Base-by-base conservation (phyloP, 2,113 vertebrate species). In the Equus przewalskii region DNA sequence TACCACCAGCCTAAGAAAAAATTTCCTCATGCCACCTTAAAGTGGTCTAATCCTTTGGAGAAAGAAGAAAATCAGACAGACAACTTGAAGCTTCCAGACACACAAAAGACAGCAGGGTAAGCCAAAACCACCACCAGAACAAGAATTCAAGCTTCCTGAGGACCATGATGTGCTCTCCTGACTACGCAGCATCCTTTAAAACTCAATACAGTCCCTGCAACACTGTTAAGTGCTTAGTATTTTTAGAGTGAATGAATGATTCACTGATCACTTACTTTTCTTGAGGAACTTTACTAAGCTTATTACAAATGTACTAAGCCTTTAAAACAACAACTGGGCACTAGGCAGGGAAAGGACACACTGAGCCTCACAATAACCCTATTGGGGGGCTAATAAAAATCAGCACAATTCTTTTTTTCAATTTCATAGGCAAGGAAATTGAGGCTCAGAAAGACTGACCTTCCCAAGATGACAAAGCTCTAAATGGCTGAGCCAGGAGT, bases 381-480 rank as follows among this genome's bases (percentile, higher is more conserved):
- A n/a, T 21, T 3, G 80, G 36, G 44, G 28, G 3, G 3, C 41
- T 33, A n/a, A 60, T 62, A 64, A 8, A 8, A 54, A 44, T 60
- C 28, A n/a, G 60, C 6, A 21, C 33, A 70, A 62, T 60, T 30
- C 73, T 51, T 65, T 24, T 16, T 6, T n/a, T 36, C 56, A 15
- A 30, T 49, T 51, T 86, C 78, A 80, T 36, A 85, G 41, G 69
- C 13, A 6, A 88, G 89, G 64, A 97, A 97, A 85, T 24, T 65
- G 46, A 95, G 58, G 60, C 44, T 95, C 70, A 75, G 58, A 65
- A 96, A 89, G 15, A 65, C 51, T 75, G 26, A 26, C 46, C 54
- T 91, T 92, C 67, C 80, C 76, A 93, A 81, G 56, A 51, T 30
- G 82, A 62, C 46, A 36, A 91, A 85, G 49, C 46, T 94, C 67